These are phyloP conservation scores for Perca schrenkii DNA, from an alignment of 2,113 vertebrate genomes.

Conservation along the genomic window DNA sequence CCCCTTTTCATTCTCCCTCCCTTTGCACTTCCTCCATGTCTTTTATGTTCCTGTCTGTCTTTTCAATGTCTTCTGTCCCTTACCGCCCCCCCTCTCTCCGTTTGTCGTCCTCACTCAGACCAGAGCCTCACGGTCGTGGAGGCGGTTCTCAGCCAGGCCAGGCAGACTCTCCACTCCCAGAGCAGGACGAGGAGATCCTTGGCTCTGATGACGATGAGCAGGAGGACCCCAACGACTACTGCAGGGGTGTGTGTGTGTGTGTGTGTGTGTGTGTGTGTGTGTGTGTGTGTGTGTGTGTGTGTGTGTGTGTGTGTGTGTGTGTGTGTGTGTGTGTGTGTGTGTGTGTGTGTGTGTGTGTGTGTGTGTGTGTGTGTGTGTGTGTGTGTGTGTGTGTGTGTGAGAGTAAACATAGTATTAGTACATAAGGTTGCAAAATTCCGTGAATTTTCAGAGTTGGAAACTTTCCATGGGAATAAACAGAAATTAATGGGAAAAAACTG, in stretches of 20 bases:
- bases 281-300: too few relatives aligned
- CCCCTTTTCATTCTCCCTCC: not conserved
- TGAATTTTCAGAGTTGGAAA: too few relatives aligned
- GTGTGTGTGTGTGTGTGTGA: too few relatives aligned
- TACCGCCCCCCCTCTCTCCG: not conserved
- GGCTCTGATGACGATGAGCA: slow-evolving; percentile 98
- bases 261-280: too few relatives aligned
- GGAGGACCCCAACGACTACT: slow-evolving; percentile 98
- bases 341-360: too few relatives aligned
- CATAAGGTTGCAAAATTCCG: too few relatives aligned
- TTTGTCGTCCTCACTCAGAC: slow-evolving; percentile 80
- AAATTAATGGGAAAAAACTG: too few relatives aligned
- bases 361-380: too few relatives aligned
- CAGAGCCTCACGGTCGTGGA: slow-evolving; percentile 87
- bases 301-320: too few relatives aligned
- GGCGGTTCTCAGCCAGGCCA: slow-evolving; percentile 84
- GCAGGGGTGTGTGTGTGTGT: slow-evolving; percentile 85
- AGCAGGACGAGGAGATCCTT: slow-evolving; percentile 96
- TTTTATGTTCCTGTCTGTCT: not conserved
- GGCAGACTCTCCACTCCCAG: slow-evolving; percentile 89
- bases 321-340: too few relatives aligned
- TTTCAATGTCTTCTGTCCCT: not conserved
- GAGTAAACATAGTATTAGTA: too few relatives aligned
- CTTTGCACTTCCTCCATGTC: not conserved
- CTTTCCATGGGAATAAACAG: too few relatives aligned